Base-by-base conservation (phyloP, 2,888 invertebrate genomes). In the Hymenopus coronatus region DNA sequence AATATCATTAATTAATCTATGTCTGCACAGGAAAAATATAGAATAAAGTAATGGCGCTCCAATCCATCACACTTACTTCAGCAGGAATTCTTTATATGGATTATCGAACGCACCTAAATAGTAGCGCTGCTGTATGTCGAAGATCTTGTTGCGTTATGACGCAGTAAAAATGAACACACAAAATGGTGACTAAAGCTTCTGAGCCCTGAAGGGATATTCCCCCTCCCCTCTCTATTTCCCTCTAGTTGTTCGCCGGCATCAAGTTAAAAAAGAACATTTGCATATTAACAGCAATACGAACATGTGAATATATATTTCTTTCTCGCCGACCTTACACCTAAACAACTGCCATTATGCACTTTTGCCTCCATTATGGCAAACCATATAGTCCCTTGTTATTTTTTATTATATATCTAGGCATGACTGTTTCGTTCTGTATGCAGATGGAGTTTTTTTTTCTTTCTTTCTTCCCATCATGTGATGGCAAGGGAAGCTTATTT, bases 171-270 rank as follows among this genome's bases (percentile, higher is more conserved):
- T 27, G n/a, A 33, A 46, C 6, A 54, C 25, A 86, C 25, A 30
- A 86, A 86, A 81, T 70, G 70, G 86, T 28, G 81, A 70, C 54
- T 86, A 86, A 86, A 70, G 81, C 81, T 86, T 81, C 70, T 81
- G 81, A 85, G 54, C 86, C 86, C 86, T 46, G 25, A 46, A 81
- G 86, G 86, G 86, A 86, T 81, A 28, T 85, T n/a, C n/a, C 28
- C 70, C 85, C 28, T 81, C 28, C 27, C n/a, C 54, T 6, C 70
- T 46, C 25, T 86, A 70, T 86, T 28, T 70, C 54, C 54, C 54
- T 70, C 54, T 70, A 70, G 54, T 70, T 70, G 54, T 70, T 70
- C 54, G 54, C 54, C 54, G 54, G 54, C 54, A 70, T 70, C 54
- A 70, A 70, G 54, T 70, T 70, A 70, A 70, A 70, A 70, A 70